Percentiles rank a stretch among this genome's conserved stretches.
Conservation (phyloP, 2,888 invertebrate genomes). For the Cepaea hortensis region DNA sequence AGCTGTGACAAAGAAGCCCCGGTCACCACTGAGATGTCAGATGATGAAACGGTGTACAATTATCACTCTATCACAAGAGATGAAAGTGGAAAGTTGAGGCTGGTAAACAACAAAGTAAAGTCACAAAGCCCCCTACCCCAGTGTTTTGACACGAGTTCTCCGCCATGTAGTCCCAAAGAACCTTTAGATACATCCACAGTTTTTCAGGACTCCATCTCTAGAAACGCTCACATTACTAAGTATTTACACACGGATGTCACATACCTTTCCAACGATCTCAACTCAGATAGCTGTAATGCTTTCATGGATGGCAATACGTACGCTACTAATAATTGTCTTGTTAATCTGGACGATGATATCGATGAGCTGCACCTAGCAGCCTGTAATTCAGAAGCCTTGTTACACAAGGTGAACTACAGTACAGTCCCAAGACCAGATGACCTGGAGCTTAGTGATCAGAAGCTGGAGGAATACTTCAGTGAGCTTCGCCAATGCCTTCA, state of each 20-base stretch:
- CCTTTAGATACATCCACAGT: no score
- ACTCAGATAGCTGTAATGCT: neutral
- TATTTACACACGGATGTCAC: neutral
- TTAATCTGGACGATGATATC: neutral
- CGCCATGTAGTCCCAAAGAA: neutral
- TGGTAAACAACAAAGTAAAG: neutral
- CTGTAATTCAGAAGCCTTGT: neutral
- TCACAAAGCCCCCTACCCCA: neutral
- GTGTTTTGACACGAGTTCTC: neutral
- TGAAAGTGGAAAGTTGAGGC: constrained; percentile 7
- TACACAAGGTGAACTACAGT: neutral
- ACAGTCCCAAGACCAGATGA: no score
- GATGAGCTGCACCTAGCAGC: no score
- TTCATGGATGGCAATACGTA: no score
- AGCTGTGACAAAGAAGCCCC: neutral
- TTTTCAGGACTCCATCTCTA: neutral
- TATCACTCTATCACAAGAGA: constrained; percentile 33
- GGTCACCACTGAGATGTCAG: neutral
- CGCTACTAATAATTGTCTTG: no score
- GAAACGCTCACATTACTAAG: constrained; percentile 1
- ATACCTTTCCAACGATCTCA: neutral
- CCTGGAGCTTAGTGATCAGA: neutral
- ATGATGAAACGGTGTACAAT: neutral
- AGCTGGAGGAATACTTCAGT: constrained; percentile 28
- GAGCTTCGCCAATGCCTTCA: constrained; percentile 32